These are phyloP conservation scores for Silurus asotus DNA, from an alignment of 2,113 vertebrate species.

Conservation along the genomic window DNA sequence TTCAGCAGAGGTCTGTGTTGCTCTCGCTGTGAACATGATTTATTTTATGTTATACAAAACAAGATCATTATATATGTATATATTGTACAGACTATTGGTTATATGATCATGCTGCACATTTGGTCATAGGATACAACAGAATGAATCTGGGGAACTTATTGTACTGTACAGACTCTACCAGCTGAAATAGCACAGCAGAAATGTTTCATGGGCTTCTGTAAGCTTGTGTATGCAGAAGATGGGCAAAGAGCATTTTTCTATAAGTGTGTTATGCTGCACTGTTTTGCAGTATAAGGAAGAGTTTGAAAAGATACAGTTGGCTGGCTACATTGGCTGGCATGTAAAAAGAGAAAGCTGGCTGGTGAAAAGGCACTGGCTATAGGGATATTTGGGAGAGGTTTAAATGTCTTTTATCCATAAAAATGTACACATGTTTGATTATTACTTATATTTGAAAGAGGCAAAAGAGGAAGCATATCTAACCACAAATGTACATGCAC, in stretches of 20 bases:
- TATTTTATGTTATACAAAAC: background rate
- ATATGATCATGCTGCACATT: background rate
- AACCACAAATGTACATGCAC: background rate
- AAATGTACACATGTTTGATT: background rate
- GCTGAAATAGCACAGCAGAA: background rate
- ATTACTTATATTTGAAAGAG: background rate
- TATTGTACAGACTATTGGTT: background rate
- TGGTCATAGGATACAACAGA: background rate
- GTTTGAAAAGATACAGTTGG: background rate
- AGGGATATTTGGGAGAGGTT: background rate
- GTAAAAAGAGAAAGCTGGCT: background rate
- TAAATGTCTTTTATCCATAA: background rate
- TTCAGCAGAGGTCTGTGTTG: background rate
- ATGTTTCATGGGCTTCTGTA: background rate
- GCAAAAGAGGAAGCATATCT: background rate
- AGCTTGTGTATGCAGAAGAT: background rate
- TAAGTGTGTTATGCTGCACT: background rate
- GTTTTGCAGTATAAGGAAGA: background rate
- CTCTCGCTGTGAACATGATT: background rate
- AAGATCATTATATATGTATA: background rate
- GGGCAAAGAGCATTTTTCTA: background rate
- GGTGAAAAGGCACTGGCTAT: background rate
- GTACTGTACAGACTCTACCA: background rate
- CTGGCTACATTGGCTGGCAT: background rate
- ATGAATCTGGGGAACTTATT: background rate